Conservation (phyloP, 1,140 invertebrate species). For the Watersipora subatra region DNA sequence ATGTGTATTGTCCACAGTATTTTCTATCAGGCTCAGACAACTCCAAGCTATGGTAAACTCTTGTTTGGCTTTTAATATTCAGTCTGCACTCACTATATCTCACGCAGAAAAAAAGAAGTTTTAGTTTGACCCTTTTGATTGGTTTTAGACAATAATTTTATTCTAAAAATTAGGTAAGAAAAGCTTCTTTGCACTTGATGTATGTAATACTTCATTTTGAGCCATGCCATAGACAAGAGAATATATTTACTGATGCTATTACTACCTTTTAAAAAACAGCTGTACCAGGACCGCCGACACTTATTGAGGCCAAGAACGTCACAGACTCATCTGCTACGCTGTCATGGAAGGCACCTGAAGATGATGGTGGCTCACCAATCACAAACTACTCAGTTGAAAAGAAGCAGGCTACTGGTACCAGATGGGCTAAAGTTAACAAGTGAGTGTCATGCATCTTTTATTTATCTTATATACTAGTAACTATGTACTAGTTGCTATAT, state of each 20-base stretch:
- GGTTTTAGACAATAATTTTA: too few species aligned
- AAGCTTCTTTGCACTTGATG: background rate
- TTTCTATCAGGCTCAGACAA: background rate
- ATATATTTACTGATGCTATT: background rate
- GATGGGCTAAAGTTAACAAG: conserved; percentile 47
- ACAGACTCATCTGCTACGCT: conserved; percentile 65
- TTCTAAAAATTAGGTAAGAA: background rate
- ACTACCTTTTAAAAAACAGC: too few species aligned
- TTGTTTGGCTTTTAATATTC: background rate
- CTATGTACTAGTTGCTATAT: too few species aligned
- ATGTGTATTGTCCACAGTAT: background rate
- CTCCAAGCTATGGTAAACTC: background rate
- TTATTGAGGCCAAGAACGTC: conserved; percentile 46
- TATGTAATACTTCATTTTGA: conserved; percentile 5
- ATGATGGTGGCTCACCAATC: conserved; percentile 19
- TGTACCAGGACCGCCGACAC: conserved; percentile 9
- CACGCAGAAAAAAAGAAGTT: background rate
- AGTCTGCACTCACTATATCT: background rate
- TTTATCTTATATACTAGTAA: too few species aligned
- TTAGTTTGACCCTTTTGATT: background rate
- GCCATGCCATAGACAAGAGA: background rate
- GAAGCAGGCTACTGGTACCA: conserved; percentile 51
- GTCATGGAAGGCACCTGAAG: conserved; percentile 39
- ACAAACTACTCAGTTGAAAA: conserved; percentile 87
- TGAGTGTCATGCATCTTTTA: too few species aligned